Percentiles rank a stretch among this genome's conserved stretches.
Conservation (phyloP, 2,113 vertebrate genomes). For the Etheostoma spectabile region DNA sequence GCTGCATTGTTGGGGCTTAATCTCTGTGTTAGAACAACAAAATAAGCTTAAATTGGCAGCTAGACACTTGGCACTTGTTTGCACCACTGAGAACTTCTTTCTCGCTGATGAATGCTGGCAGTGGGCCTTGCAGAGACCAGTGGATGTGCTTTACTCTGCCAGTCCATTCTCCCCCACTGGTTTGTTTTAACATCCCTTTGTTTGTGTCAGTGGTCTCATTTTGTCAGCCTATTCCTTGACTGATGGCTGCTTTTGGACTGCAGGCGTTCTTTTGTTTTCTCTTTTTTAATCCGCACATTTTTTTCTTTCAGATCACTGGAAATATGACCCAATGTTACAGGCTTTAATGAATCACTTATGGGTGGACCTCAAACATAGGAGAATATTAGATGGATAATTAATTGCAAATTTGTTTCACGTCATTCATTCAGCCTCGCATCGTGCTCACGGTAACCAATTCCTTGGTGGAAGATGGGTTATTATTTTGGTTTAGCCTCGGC, state of each 20-base stretch:
- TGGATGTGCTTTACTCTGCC: neutral
- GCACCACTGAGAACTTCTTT: neutral
- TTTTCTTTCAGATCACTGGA: constrained; percentile 21
- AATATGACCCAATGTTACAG: constrained; percentile 1
- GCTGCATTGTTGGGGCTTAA: neutral
- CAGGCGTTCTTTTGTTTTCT: constrained; percentile 1
- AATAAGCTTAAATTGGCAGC: constrained; percentile 2
- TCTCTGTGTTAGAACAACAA: neutral
- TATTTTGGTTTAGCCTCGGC: neutral
- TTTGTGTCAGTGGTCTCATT: constrained; percentile 24
- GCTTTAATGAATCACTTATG: neutral
- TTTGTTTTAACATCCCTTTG: constrained; percentile 35
- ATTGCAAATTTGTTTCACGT: neutral
- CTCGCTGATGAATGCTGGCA: constrained; percentile 12
- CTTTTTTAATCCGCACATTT: constrained; percentile 9
- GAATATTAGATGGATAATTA: neutral
- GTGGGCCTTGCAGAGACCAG: neutral
- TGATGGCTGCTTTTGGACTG: constrained; percentile 1
- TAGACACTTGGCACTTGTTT: neutral
- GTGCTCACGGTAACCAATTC: neutral
- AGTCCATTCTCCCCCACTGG: neutral
- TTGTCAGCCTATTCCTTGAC: constrained; percentile 6
- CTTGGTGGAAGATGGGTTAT: neutral
- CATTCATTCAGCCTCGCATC: neutral
- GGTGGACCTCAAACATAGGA: neutral